Base-by-base conservation (phyloP, 2,888 invertebrate species). In the Callimorpha dominula region DNA sequence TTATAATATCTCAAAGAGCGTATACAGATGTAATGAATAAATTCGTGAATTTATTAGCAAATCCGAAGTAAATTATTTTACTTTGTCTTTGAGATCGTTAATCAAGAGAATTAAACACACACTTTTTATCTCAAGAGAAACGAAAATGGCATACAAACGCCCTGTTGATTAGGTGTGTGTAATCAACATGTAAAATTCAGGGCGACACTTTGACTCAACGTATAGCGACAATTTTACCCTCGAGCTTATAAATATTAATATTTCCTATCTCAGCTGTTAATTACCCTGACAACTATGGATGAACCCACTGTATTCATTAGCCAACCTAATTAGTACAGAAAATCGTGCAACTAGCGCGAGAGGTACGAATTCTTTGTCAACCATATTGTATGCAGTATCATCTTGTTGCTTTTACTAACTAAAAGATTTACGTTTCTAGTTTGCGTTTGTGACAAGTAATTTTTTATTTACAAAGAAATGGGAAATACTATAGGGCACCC, bases 191-290 rank as follows among this genome's bases (percentile, higher is more conserved):
- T 92, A 89, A 92, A 93, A 93, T 92, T 92, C 90, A 91, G 89
- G 78, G 85, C 85, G 79, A 81, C 86, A 87, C 85, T 89, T 88
- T 81, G 78, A 84, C 82, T 84, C 85, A 88, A 89, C 86, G 88
- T 90, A 89, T 87, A 91, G 89, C 86, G 89, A 88, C 91, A 91
- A 89, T 91, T 90, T 87, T 73, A 85, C 87, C 84, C 86, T 86
- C 85, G 78, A 71, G 83, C 91, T 94, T 93, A 94, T 94, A 93
- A 93, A 94, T 95, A 94, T 94, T 94, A 94, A 94, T 94, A 93
- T 92, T 92, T 93, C 91, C 89, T 91, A 93, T 93, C 92, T 93
- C 88, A 89, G 92, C 89, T 91, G 92, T 93, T 94, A 94, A 94
- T 94, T 94, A 93, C 87, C 90, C 89, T 90, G 91, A 92, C 91